phyloP scores from a whole-genome alignment of 2,797 vertebrate species.

The Falco concolor region DNA sequence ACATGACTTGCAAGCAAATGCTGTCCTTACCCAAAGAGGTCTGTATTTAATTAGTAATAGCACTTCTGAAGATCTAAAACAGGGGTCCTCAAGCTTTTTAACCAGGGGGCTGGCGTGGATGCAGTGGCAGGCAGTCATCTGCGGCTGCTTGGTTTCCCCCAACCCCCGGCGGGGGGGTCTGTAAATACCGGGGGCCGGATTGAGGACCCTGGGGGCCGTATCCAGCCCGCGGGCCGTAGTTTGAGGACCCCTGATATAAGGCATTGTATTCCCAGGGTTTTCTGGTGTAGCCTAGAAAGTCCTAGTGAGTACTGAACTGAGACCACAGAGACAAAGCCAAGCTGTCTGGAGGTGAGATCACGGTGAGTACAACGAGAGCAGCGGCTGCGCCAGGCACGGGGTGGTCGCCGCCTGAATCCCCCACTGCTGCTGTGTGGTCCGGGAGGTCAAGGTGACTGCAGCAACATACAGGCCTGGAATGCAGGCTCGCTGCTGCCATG shows the following conservation, averaged over 20 bases:
- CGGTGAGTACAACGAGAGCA: rapidly evolving
- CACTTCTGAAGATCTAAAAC: not conserved
- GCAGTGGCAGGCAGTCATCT: no score
- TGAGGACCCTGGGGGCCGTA: no score
- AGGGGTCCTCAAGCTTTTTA: no score
- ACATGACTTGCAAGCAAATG: not conserved
- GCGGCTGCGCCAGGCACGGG: rapidly evolving
- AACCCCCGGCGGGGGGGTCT: no score
- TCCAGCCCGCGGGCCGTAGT: no score
- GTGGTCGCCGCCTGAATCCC: rapidly evolving
- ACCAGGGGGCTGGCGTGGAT: no score
- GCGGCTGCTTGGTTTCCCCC: no score
- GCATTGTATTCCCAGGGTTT: not conserved
- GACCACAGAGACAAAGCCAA: not conserved
- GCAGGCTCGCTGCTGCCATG: not conserved
- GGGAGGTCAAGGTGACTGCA: not conserved
- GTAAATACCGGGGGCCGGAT: no score
- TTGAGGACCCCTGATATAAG: not conserved
- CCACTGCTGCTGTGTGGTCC: rapidly evolving
- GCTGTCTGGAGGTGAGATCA: not conserved
- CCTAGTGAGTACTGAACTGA: not conserved
- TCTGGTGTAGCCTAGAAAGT: not conserved
- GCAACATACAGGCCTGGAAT: not conserved
- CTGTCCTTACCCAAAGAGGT: not conserved
- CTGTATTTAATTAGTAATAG: not conserved